A percentile compares a stretch with the other conserved stretches of the same genome.
Conservation (phyloP, 2,113 vertebrate genomes). For the Arizona elegans region DNA sequence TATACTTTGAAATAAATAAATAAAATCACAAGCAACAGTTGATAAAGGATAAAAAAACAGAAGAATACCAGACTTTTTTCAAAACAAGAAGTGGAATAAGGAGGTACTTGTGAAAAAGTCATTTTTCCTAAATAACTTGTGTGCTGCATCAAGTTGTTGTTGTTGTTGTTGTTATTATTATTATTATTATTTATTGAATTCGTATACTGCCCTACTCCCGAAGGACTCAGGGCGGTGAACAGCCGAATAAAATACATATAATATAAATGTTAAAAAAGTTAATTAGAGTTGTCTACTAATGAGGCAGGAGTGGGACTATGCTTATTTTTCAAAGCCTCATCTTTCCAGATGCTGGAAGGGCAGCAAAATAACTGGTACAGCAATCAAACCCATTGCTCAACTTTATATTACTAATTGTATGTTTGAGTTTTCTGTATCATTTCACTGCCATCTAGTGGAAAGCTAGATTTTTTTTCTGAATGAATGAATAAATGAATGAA, state of each 20-base stretch:
- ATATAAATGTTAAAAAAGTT: background rate
- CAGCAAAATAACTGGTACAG: background rate
- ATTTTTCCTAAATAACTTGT: background rate
- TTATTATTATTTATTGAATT: too few relatives aligned
- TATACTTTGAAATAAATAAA: background rate
- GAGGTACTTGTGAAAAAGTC: background rate
- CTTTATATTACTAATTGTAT: background rate
- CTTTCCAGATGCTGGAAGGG: background rate
- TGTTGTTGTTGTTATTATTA: too few relatives aligned
- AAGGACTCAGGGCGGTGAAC: too few relatives aligned
- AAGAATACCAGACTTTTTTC: background rate
- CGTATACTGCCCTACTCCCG: too few relatives aligned
- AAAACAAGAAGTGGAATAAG: background rate
- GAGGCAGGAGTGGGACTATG: background rate
- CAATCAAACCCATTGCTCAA: background rate
- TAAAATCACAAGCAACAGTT: background rate
- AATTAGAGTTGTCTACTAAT: background rate
- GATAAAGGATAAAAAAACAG: background rate
- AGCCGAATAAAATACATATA: too few relatives aligned
- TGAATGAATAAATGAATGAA: background rate
- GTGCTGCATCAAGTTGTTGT: background rate
- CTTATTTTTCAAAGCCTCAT: background rate
- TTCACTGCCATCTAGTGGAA: background rate
- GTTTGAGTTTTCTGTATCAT: background rate
- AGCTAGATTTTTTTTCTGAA: background rate